Conservation (phyloP, 2,113 vertebrate species). For the Solenodon paradoxus region DNA sequence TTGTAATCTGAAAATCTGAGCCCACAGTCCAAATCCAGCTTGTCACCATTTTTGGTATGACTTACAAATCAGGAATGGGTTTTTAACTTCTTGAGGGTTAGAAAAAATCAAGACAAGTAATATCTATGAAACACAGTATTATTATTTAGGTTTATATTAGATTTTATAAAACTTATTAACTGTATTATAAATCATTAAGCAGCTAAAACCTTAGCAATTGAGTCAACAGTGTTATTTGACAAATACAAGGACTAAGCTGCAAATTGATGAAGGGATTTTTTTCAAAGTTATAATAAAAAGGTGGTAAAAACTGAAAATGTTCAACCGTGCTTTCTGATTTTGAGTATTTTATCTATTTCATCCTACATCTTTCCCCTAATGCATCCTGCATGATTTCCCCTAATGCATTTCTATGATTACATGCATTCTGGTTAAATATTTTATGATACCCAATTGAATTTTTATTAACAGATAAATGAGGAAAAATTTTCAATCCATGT, state of each 20-base stretch:
- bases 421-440: constrained; percentile 4
- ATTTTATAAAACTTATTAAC: not conserved
- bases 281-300: not conserved
- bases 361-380: not conserved
- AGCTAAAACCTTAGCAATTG: not conserved
- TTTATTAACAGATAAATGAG: constrained; percentile 1
- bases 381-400: not conserved
- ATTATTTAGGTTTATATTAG: not conserved
- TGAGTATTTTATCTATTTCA: not conserved
- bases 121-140: not conserved
- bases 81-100: constrained; percentile 14
- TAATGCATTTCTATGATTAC: not conserved
- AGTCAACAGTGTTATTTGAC: not conserved
- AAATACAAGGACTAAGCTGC: not conserved
- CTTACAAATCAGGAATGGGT: not conserved
- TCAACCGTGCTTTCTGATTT: not conserved
- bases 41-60: not conserved
- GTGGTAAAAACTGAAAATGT: not conserved
- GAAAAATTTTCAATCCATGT: constrained; percentile 65
- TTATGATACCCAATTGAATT: not conserved
- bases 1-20: not conserved
- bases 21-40: not conserved
- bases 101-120: not conserved
- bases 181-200: not conserved
- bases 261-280: not conserved